These are phyloP conservation scores for Montipora cactus DNA, from an alignment of 64 coral and sea anemone species.

Conservation along the genomic window DNA sequence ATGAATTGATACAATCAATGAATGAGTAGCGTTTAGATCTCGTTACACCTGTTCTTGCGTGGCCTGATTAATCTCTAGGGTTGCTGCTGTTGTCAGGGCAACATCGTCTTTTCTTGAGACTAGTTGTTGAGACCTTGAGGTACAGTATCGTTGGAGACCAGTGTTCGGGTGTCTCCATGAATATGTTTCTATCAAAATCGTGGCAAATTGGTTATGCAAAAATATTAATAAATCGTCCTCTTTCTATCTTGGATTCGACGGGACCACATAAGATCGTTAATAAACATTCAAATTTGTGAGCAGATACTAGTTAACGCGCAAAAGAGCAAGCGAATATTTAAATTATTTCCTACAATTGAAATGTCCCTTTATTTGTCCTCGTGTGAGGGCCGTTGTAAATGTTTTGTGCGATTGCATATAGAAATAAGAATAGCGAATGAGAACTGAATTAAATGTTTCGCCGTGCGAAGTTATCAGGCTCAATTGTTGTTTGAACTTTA, in stretches of 20 bases:
- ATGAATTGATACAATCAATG: background rate
- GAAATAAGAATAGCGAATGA: background rate
- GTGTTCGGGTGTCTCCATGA: too few relatives aligned
- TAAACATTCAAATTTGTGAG: background rate
- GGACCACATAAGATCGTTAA: background rate
- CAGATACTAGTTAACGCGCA: background rate
- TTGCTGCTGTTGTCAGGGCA: background rate
- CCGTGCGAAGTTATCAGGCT: background rate
- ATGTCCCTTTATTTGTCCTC: background rate
- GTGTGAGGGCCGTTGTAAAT: background rate
- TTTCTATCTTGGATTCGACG: background rate
- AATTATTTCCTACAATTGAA: conserved; percentile 12
- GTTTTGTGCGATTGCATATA: background rate
- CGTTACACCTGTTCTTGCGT: conserved; percentile 5
- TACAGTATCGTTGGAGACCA: background rate
- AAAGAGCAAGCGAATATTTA: background rate
- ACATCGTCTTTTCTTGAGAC: background rate
- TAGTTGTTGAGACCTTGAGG: background rate
- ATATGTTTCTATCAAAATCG: too few relatives aligned
- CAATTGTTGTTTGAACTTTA: background rate
- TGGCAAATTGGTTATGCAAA: background rate
- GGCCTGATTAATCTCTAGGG: background rate
- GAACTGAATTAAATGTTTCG: background rate
- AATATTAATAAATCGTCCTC: background rate
- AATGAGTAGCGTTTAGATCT: background rate